Base-by-base conservation (phyloP, 1,140 invertebrate genomes). In the Scylla paramamosain region DNA sequence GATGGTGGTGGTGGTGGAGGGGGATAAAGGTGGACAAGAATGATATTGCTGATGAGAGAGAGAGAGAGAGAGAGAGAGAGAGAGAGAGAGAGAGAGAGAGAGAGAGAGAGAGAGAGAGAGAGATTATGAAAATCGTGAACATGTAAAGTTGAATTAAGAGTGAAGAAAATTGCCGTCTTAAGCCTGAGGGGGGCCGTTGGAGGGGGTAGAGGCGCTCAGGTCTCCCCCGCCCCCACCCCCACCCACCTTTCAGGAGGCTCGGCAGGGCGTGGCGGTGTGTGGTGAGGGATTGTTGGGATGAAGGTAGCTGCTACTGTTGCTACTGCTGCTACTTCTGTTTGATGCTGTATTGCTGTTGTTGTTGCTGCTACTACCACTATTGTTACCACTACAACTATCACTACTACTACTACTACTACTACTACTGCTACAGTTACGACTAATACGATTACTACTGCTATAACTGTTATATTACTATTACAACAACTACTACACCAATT, bases 81-180 rank as follows among this genome's bases (percentile, higher is more conserved):
- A 77, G 67, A 77, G 67, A 77, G 67, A 77, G 67, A 77, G 67
- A 77, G 67, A 77, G 67, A 77, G 67, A 77, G 67, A 77, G 67
- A 77, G 67, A 77, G 67, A 77, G 67, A 77, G 67, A 77, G 67
- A 77, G 67, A 77, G n/a, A 77, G 20, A 77, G 52, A 59, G 52
- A 59, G 10, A 14, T 20, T 59, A 20, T 14, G 16, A 59, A 77
- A 77, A n/a, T n/a, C 67, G 25, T 77, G n/a, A 77, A 77, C 6
- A 77, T n/a, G 25, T 77, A 77, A n/a, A 77, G 25, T 77, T 77
- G 67, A 77, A 77, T n/a, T 77, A n/a, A 77, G 20, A 16, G 67
- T 77, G 67, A 77, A 77, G 67, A n/a, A 77, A 77, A 77, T n/a
- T n/a, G 67, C 67, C 20, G 67, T 20, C 67, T 25, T 77, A 77